Conservation (phyloP, 2,797 vertebrate species). For the Clamator glandarius region DNA sequence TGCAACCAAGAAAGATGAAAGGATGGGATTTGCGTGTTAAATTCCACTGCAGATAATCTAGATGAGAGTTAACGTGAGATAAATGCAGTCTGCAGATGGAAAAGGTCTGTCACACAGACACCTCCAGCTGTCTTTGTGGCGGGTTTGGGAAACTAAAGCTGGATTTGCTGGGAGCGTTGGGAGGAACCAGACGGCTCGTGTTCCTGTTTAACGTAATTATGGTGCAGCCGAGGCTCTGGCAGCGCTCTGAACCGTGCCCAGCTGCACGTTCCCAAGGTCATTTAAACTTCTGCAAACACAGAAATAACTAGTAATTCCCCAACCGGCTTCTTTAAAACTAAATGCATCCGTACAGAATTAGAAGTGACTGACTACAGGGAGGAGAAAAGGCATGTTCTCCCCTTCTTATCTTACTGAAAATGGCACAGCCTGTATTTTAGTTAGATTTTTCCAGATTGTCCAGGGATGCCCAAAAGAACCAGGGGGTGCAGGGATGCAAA, state of each 20-base stretch:
- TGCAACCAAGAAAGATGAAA: neutral
- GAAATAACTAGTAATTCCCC: neutral
- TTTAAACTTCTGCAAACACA: neutral
- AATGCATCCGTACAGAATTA: neutral
- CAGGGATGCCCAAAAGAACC: neutral
- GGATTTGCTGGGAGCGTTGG: neutral
- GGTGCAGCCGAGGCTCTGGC: neutral
- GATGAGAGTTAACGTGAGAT: neutral
- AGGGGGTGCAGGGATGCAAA: neutral
- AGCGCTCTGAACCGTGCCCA: constrained; percentile 11
- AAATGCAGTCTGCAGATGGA: neutral
- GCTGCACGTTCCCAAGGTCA: constrained; percentile 55
- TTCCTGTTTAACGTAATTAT: constrained; percentile 23
- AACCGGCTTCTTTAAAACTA: neutral
- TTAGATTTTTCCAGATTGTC: neutral
- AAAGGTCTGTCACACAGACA: neutral
- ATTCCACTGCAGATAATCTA: neutral
- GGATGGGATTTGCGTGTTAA: neutral
- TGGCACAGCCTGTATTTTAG: neutral
- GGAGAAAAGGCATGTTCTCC: neutral
- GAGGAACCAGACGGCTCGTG: neutral
- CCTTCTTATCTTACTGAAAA: neutral
- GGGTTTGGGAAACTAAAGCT: neutral
- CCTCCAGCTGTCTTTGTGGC: neutral
- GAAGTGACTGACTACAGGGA: neutral